A percentile compares a stretch with the other conserved stretches of the same genome.
Conservation (phyloP, 92 coral and sea anemone genomes). For the Nematostella vectensis region DNA sequence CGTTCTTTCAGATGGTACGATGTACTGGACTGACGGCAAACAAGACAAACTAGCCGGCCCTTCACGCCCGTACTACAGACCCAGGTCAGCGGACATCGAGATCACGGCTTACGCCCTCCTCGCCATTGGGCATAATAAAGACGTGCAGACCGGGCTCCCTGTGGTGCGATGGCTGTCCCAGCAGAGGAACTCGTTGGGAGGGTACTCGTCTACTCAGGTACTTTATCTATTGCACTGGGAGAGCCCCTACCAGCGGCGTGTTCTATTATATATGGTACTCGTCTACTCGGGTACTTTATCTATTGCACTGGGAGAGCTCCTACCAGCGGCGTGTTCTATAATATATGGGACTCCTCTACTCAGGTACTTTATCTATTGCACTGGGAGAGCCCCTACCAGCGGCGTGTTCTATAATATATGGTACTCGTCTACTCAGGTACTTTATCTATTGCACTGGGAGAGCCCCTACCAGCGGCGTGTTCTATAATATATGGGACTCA, state of each 20-base stretch:
- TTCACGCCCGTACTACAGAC: constrained; percentile 84
- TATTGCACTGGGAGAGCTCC: no score
- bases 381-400: no score
- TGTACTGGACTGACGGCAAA: constrained; percentile 56
- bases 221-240: no score
- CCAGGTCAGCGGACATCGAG: constrained; percentile 94
- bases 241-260: no score
- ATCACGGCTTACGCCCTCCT: constrained; percentile 87
- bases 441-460: no score
- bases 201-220: constrained; percentile 91
- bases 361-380: constrained; percentile 56
- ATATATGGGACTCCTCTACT: constrained; percentile 86
- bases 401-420: no score
- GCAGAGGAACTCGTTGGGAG: constrained; percentile 88
- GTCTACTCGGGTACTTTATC: no score
- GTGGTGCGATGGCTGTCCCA: constrained; percentile 87
- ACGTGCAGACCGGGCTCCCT: constrained; percentile 49
- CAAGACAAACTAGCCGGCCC: constrained; percentile 31
- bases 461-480: no score
- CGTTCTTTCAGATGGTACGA: constrained; percentile 77
- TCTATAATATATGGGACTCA: no score
- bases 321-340: no score
- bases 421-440: no score
- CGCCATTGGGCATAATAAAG: constrained; percentile 40
- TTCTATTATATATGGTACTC: no score